A percentile compares a stretch with the other conserved stretches of the same genome.
Conservation (phyloP, 2,888 invertebrate species). For the Tanytarsus gracilentus region DNA sequence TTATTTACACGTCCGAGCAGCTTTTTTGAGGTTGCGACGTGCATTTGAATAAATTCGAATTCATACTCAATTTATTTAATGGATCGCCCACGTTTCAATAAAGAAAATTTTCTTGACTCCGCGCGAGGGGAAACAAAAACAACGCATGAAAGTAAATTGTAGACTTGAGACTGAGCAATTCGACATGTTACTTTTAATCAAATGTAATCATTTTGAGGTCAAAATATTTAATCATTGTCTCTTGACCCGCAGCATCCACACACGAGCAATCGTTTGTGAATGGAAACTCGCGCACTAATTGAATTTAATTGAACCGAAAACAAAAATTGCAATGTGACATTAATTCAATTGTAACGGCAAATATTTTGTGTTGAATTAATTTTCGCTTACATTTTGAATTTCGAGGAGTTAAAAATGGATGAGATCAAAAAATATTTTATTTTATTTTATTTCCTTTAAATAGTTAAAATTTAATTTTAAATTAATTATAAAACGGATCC, state of each 20-base stretch:
- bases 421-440: too few relatives aligned
- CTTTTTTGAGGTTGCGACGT: not conserved
- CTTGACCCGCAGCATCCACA: not conserved
- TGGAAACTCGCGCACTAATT: constrained; percentile 17
- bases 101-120: constrained; percentile 7
- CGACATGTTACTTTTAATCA: constrained; percentile 19
- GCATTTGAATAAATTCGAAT: constrained; percentile 15
- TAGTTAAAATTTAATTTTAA: too few relatives aligned
- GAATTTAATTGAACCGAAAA: constrained; percentile 8
- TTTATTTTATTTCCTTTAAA: too few relatives aligned
- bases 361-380: constrained; percentile 11
- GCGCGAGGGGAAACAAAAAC: too few relatives aligned
- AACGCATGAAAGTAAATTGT: not conserved
- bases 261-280: not conserved
- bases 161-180: constrained; percentile 9
- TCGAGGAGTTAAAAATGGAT: too few relatives aligned
- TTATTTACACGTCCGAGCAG: not conserved
- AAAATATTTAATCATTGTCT: constrained; percentile 24
- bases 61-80: constrained; percentile 22
- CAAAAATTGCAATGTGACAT: constrained; percentile 1
- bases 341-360: constrained; percentile 25
- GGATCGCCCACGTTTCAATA: constrained; percentile 11
- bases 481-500: too few relatives aligned
- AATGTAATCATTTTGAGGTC: constrained; percentile 27
- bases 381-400: too few relatives aligned